Percentiles rank a stretch among this genome's conserved stretches.
Conservation (phyloP, 2,113 vertebrate genomes). For the Ceuthmochares aereus region DNA sequence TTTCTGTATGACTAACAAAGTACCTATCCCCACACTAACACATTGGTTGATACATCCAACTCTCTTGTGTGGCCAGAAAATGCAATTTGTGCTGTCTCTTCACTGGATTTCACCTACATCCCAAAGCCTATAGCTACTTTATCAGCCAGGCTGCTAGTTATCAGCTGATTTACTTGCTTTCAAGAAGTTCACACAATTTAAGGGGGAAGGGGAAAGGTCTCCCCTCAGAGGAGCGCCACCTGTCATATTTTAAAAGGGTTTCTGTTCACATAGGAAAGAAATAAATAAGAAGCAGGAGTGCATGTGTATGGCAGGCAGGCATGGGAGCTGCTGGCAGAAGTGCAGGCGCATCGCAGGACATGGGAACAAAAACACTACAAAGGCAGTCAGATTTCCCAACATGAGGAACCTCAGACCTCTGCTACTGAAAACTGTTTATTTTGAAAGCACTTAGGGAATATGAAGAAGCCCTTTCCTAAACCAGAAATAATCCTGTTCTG, state of each 20-base stretch:
- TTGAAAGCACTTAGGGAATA: background rate
- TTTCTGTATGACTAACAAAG: background rate
- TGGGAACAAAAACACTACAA: background rate
- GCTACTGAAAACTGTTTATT: background rate
- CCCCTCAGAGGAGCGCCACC: background rate
- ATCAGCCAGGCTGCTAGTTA: background rate
- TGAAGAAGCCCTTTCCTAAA: background rate
- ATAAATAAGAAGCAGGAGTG: background rate
- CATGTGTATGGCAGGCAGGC: background rate
- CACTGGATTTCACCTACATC: background rate
- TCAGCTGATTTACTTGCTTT: background rate
- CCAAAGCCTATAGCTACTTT: background rate
- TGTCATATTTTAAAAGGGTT: background rate
- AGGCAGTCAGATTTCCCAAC: background rate
- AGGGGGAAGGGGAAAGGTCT: background rate
- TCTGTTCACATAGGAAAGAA: background rate
- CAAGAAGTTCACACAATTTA: background rate
- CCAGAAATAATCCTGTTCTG: background rate
- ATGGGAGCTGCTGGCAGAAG: fast-evolving
- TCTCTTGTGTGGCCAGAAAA: background rate
- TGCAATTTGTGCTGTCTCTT: background rate
- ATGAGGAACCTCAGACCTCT: background rate
- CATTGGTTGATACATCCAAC: fast-evolving
- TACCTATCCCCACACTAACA: background rate
- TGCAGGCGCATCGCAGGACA: background rate